A percentile compares a stretch with the other conserved stretches of the same genome.
Conservation (phyloP, 2,888 invertebrate species). For the Gonocerus acuteangulatus region DNA sequence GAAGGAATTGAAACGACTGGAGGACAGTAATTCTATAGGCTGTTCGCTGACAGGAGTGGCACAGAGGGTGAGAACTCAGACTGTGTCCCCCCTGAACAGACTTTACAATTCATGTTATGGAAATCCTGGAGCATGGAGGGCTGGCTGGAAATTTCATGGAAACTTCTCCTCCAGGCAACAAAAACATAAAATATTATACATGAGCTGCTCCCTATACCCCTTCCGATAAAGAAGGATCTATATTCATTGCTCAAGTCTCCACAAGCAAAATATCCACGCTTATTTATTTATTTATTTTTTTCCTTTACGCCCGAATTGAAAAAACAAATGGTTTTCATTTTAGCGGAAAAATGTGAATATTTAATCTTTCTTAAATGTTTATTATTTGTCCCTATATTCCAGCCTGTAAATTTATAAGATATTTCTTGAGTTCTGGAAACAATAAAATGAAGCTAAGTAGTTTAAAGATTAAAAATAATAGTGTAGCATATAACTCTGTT, state of each 20-base stretch:
- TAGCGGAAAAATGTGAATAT: too few species aligned
- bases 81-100: background rate
- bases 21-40: background rate
- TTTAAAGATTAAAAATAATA: too few species aligned
- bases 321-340: too few species aligned
- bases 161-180: background rate
- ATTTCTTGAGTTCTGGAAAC: too few species aligned
- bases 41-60: background rate
- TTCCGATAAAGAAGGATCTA: background rate
- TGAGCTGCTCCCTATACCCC: background rate
- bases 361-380: too few species aligned
- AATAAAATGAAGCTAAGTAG: too few species aligned
- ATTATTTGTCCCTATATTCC: too few species aligned
- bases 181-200: background rate
- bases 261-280: too few species aligned
- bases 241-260: background rate
- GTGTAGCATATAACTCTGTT: too few species aligned
- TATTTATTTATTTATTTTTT: too few species aligned
- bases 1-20: background rate
- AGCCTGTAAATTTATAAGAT: too few species aligned
- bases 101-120: slow-evolving; percentile 12
- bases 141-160: background rate
- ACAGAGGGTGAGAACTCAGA: background rate
- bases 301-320: too few species aligned
- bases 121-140: background rate